These are phyloP conservation scores for Lepus townsendii DNA, from an alignment of 2,797 vertebrate species.

Conservation along the genomic window DNA sequence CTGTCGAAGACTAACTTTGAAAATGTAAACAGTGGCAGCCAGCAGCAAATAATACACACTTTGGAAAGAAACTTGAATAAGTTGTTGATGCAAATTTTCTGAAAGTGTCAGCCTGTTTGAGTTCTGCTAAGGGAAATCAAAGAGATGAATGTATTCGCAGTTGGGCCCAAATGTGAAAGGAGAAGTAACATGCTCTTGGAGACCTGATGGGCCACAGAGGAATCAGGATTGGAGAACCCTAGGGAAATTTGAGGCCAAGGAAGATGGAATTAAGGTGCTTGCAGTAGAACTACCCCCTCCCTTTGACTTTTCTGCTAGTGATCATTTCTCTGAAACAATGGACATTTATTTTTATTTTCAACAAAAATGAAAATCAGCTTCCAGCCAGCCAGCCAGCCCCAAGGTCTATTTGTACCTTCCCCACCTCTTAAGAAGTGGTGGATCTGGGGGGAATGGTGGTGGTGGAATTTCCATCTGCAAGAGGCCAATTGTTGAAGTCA, in stretches of 20 bases:
- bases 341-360: neutral
- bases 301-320: neutral
- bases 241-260: neutral
- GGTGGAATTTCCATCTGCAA: neutral
- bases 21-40: slow-evolving; percentile 17
- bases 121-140: neutral
- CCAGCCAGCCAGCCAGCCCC: neutral
- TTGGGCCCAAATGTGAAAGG: neutral
- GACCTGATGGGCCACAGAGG: neutral
- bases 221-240: neutral
- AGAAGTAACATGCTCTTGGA: neutral
- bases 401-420: neutral
- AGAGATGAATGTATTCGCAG: neutral
- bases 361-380: neutral
- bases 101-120: neutral
- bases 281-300: neutral
- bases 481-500: neutral
- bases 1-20: neutral
- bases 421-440: neutral
- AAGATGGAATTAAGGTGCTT: neutral
- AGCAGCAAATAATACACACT: neutral
- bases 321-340: neutral
- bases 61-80: neutral
- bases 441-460: neutral
- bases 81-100: neutral